Evolutionary conservation across 2,888 invertebrate genomes (phyloP).

Genomic region (Petrolisthes manimaculis): DNA sequence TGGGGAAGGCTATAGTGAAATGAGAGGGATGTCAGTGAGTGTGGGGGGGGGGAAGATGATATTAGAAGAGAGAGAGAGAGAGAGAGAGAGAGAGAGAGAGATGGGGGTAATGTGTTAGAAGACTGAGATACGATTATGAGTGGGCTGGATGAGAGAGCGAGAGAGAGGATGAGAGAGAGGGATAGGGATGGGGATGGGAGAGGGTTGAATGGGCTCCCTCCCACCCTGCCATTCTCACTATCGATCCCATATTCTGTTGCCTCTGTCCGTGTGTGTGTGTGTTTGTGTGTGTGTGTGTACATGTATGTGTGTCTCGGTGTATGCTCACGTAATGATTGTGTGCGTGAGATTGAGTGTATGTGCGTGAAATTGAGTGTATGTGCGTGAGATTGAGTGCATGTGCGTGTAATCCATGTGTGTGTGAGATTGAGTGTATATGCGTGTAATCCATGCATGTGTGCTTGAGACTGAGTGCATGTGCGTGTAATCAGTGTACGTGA

Average conservation of each 20-base stretch:
- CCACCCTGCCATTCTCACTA: background rate
- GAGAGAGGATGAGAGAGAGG: background rate
- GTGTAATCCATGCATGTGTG: too few relatives aligned
- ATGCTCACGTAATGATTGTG: too few relatives aligned
- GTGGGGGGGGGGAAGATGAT: background rate
- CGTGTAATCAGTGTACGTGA: too few relatives aligned
- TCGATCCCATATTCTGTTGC: background rate
- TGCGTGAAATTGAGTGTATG: too few relatives aligned
- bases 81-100: background rate
- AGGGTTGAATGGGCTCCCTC: background rate
- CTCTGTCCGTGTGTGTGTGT: background rate
- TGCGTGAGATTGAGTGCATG: background rate
- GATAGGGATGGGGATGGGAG: background rate
- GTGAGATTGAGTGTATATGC: too few relatives aligned
- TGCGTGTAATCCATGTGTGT: background rate
- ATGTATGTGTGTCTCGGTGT: background rate
- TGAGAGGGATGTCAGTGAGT: background rate
- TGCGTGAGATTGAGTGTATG: too few relatives aligned
- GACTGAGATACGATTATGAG: background rate
- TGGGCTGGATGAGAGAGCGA: background rate
- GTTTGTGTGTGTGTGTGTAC: background rate
- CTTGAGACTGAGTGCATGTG: background rate
- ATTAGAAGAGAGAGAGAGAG: background rate
- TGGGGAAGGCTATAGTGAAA: background rate
- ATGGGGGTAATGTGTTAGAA: background rate